Conservation (phyloP, 2,113 vertebrate species). For the Mesitornis unicolor region DNA sequence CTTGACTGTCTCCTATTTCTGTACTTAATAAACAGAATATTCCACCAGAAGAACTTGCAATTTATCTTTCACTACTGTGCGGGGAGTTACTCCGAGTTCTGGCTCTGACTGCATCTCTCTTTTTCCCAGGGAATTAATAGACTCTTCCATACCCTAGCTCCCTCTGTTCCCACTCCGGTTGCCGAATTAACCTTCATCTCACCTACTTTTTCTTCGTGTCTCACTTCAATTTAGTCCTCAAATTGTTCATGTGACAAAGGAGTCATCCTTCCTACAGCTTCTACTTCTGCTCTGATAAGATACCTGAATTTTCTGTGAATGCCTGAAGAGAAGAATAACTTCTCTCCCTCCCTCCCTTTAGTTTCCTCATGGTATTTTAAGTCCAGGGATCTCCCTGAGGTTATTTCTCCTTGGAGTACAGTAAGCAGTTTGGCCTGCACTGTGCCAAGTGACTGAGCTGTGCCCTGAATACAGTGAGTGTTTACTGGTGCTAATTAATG, state of each 20-base stretch:
- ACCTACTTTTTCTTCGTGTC: conserved; percentile 37
- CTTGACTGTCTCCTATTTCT: conserved; percentile 14
- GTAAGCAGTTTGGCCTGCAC: neutral
- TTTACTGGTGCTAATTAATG: conserved; percentile 24
- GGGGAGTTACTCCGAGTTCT: neutral
- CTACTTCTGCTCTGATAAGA: conserved; percentile 30
- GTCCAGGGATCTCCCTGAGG: neutral
- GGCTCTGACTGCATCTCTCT: neutral
- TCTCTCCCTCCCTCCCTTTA: neutral
- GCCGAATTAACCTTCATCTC: conserved; percentile 48
- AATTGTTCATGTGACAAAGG: conserved; percentile 43
- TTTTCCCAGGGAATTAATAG: conserved; percentile 46
- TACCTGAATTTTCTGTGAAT: neutral
- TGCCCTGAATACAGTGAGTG: neutral
- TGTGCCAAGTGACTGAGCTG: neutral
- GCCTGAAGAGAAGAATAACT: neutral
- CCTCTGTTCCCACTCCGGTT: neutral
- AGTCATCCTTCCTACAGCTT: neutral
- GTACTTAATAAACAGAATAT: conserved; percentile 47
- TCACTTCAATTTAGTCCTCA: conserved; percentile 39
- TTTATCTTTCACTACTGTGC: neutral
- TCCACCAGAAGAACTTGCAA: conserved; percentile 2
- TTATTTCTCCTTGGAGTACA: neutral
- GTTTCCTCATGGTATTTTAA: neutral
- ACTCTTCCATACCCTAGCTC: neutral